phyloP scores from a whole-genome alignment of 2,797 vertebrate genomes.

The Notolepis coatsorum region DNA sequence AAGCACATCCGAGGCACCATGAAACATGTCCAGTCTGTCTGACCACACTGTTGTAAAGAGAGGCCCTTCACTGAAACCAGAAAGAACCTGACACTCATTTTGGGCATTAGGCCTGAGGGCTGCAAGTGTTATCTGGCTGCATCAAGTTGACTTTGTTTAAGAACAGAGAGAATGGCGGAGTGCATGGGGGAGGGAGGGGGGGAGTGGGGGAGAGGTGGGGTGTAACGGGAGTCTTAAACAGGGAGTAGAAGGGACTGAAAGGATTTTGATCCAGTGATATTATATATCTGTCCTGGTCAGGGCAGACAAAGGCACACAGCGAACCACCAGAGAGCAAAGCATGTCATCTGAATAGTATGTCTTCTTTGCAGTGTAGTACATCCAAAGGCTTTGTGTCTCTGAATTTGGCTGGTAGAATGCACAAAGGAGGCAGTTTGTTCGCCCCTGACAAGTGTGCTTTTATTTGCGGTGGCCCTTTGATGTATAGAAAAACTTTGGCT shows the following conservation, averaged over 20 bases:
- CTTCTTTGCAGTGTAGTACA: conserved; percentile 87
- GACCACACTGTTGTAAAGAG: conserved; percentile 55
- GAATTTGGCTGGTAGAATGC: conserved; percentile 81
- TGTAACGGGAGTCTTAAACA: conserved; percentile 83
- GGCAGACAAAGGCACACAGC: conserved; percentile 81
- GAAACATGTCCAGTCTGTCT: conserved; percentile 62
- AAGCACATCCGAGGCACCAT: conserved; percentile 36
- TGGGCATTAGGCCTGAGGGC: conserved; percentile 76
- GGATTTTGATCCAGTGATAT: conserved; percentile 87
- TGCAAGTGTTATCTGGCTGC: conserved; percentile 81
- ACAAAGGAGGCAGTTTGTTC: conserved; percentile 88
- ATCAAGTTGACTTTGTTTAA: conserved; percentile 85
- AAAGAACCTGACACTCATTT: conserved; percentile 77
- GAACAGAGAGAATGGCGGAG: conserved; percentile 79
- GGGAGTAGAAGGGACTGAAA: conserved; percentile 80
- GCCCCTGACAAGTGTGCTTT: conserved; percentile 86
- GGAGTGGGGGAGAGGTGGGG: conserved; percentile 15
- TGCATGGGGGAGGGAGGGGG: conserved; percentile 60
- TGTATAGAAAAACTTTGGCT: conserved; percentile 84
- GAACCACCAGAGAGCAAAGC: conserved; percentile 84
- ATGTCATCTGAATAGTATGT: conserved; percentile 86
- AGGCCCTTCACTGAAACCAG: conserved; percentile 23
- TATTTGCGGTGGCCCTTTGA: conserved; percentile 84
- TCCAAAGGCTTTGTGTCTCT: conserved; percentile 83
- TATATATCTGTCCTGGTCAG: conserved; percentile 83